Percentiles rank a stretch among this genome's conserved stretches.
Conservation (phyloP, 2,888 invertebrate genomes). For the Lepidocyrtinus sp. region DNA sequence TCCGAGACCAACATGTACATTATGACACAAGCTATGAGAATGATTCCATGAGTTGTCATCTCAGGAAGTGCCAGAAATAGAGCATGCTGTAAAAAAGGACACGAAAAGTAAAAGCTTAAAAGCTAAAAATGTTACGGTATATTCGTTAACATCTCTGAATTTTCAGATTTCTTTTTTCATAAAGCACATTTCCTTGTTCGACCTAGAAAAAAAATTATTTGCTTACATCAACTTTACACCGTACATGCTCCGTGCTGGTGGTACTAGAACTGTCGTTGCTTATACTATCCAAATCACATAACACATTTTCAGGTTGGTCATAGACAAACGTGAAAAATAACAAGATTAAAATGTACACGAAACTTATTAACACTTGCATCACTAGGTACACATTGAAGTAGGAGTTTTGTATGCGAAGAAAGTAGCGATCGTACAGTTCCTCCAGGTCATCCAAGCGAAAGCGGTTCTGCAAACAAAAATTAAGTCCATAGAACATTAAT, state of each 20-base stretch:
- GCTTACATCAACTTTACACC: conserved; percentile 24
- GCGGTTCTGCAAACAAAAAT: conserved; percentile 82
- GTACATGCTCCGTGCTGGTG: not conserved
- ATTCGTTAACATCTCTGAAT: too few species aligned
- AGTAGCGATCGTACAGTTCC: conserved; percentile 82
- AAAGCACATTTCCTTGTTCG: not conserved
- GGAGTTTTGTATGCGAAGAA: conserved; percentile 83
- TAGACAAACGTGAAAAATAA: conserved; percentile 54
- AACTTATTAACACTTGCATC: conserved; percentile 79
- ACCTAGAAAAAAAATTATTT: not conserved
- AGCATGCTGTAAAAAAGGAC: conserved; percentile 70
- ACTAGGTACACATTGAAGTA: conserved; percentile 84
- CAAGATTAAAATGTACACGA: conserved; percentile 75
- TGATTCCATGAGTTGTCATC: conserved; percentile 73
- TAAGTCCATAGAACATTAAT: too few species aligned
- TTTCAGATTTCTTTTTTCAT: not conserved
- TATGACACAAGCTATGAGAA: conserved; percentile 73
- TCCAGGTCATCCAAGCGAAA: conserved; percentile 84
- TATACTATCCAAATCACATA: not conserved
- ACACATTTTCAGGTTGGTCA: conserved; percentile 25
- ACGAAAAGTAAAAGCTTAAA: conserved; percentile 14
- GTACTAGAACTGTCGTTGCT: not conserved
- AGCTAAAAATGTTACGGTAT: not conserved
- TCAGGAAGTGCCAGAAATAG: conserved; percentile 73
- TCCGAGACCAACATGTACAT: conserved; percentile 74